Evolutionary conservation across 35 echinoderm and acorn worm species (phyloP), one percentile per base, ranked within the genome.

Genomic region (Apostichopus japonicus): DNA sequence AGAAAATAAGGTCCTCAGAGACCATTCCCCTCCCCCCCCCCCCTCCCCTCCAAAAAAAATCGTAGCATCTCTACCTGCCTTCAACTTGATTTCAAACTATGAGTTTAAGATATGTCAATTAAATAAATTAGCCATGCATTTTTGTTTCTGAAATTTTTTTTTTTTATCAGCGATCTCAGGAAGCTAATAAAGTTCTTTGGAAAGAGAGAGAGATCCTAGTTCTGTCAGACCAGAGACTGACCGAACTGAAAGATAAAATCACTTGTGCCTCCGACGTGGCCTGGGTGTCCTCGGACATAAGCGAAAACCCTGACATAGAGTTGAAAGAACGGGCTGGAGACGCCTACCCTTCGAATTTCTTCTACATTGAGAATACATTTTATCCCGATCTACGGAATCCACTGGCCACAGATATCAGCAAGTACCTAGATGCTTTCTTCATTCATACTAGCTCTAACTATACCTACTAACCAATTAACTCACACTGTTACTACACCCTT

Each of bases 341-440:
- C 11, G 54, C 92, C 22, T 99, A 88, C 89, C 96, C 96, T 27
- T 99, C 97, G 53, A 93, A 93, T 5, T 99, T 90, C 90, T 96
- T 99, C 22, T 94, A 93, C 88, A 99, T 99, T 19, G 97, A 99
- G 53, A 83, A 94, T 24, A 79, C 72, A 27, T 99, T 99, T 79
- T 96, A 99, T 78, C 90, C 83, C 57, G 97, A 99, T 79, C 65
- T 56, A 16, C 93, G 95, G 2, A 57, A 96, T 72, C 93, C 97
- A 53, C 54, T 82, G 15, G 83, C 93, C 59, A 86, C 57, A 33
- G 97, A 99, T 91, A 77, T 99, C 3, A 96, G 93, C 63, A 54
- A 65, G 97, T 96, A 87, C 33, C 33, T 44, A 44, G 33, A 44
- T 44, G 33, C 33, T 44, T 44, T 44, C 33, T 44, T 3, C 33